Base-by-base conservation (phyloP, 2,113 vertebrate genomes). In the Lepidothrix coronata region DNA sequence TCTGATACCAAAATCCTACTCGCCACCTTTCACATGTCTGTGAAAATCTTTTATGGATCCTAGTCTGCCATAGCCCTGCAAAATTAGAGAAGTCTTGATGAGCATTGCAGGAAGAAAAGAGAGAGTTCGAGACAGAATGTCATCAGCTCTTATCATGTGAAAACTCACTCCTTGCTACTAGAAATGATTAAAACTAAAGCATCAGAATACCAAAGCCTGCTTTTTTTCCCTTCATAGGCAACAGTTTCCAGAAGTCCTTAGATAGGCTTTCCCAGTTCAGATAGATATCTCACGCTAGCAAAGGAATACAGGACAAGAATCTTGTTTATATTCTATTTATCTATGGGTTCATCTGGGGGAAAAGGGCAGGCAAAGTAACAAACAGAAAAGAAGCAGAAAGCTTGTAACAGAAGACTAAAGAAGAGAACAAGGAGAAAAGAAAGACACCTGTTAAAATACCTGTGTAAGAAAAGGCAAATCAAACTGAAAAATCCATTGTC, bases 401-500 rank as follows among this genome's bases (percentile, higher is more conserved):
- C 9, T 15, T 81, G 20, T 66, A 66, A 39, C 8, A 63, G 52
- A 55, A 85, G 24, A 74, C 20, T 9, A 61, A 83, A 89, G 16
- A 77, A 86, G 73, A 76, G 20, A 67, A 51, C 20, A 52, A 70
- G 24, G 14, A 85, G 28, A 63, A 82, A 66, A 4, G 20, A 91
- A 57, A 88, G 24, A 59, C 14, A 41, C 21, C 12, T 46, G 39
- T 85, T 75, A 59, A 96, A 71, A 75, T 58, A 37, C 8, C 22
- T 67, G 7, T 18, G 7, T 57, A 41, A 66, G 21, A 93, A 85
- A 85, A 39, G 23, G 12, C 15, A 92, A 90, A 39, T 5, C 8
- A 89, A 88, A 74, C 12, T 73, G 39, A 73, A 77, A 87, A 88
- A 86, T 85, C 54, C 11, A 20, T 65, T 79, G 22, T 82, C 54